These are phyloP conservation scores for Himalopsyche kuldschensis DNA, from an alignment of 2,888 invertebrate genomes.

Conservation along the genomic window DNA sequence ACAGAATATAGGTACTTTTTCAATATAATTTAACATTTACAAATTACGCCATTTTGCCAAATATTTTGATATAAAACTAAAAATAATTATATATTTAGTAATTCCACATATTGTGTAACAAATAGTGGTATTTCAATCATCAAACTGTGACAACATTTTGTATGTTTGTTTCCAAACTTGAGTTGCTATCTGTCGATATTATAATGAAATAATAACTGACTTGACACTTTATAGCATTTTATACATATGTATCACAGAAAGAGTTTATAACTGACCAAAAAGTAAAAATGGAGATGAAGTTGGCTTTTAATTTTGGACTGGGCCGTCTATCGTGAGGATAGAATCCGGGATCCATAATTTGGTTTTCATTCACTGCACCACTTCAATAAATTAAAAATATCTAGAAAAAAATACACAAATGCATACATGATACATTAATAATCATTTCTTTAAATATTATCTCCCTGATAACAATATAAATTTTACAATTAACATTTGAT, in stretches of 20 bases:
- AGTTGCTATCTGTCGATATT: background rate
- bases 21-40: too few relatives aligned
- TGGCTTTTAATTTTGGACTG: conserved; percentile 68
- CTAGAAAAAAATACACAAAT: background rate
- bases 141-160: background rate
- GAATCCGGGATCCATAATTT: conserved; percentile 57
- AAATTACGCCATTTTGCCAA: too few relatives aligned
- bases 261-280: conserved; percentile 62
- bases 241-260: background rate
- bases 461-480: too few relatives aligned
- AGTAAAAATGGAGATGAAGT: conserved; percentile 63
- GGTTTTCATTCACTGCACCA: background rate
- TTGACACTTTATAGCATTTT: too few relatives aligned
- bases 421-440: background rate
- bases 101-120: too few relatives aligned
- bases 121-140: background rate
- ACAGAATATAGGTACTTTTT: too few relatives aligned
- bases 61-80: too few relatives aligned
- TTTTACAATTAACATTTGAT: too few relatives aligned
- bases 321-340: conserved; percentile 55
- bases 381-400: background rate
- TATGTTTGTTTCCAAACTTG: background rate
- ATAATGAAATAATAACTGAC: too few relatives aligned
- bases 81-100: too few relatives aligned
- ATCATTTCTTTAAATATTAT: too few relatives aligned